phyloP scores from a whole-genome alignment of 2,797 vertebrate genomes.

The Enteromius thamalakanensis region DNA sequence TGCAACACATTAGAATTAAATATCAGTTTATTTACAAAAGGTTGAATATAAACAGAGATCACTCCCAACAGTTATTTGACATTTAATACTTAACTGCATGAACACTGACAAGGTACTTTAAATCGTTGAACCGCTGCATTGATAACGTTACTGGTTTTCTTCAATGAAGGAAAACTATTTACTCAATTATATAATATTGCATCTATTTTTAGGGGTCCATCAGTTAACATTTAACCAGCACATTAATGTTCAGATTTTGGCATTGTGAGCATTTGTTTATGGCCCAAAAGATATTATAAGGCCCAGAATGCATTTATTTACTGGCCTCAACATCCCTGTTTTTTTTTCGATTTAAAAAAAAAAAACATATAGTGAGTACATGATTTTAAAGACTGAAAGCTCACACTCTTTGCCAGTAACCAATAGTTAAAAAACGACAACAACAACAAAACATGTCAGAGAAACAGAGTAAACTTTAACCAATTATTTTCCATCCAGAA shows the following conservation, averaged over 20 bases:
- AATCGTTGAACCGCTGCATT: background rate
- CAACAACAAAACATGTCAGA: background rate
- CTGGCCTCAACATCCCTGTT: background rate
- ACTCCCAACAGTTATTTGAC: background rate
- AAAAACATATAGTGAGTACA: background rate
- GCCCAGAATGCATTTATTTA: background rate
- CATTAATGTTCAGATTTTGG: conserved; percentile 27
- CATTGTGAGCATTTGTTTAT: conserved; percentile 23
- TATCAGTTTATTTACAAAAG: conserved; percentile 49
- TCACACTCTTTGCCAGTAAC: background rate
- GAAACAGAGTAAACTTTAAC: background rate
- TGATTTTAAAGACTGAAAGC: background rate
- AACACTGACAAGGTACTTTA: background rate
- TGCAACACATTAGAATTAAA: background rate
- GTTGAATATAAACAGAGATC: conserved; percentile 30
- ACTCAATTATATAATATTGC: background rate
- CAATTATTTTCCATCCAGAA: conserved; percentile 55
- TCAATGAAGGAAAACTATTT: background rate
- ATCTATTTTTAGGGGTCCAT: background rate
- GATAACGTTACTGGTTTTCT: background rate
- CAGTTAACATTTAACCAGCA: conserved; percentile 24
- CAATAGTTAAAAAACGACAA: background rate
- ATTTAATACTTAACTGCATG: conserved; percentile 22
- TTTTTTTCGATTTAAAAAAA: background rate
- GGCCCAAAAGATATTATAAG: background rate